phyloP scores from a whole-genome alignment of 2,888 invertebrate species.

The Orthosia gothica region DNA sequence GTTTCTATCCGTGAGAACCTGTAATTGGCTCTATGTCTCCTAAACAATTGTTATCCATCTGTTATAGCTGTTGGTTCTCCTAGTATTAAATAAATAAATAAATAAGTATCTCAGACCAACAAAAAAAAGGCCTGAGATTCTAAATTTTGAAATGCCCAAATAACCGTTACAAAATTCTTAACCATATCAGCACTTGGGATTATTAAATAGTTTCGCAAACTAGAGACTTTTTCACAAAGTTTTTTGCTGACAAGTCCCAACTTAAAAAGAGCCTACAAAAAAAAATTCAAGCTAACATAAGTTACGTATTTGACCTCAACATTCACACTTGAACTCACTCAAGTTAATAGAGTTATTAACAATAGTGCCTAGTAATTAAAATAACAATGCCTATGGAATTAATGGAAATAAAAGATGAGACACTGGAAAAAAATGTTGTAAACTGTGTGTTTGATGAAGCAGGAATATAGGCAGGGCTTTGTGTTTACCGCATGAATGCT shows the following conservation, averaged over 20 bases:
- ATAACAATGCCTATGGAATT: conserved; percentile 3
- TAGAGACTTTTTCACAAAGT: background rate
- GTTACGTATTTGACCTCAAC: conserved; percentile 12
- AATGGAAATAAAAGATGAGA: background rate
- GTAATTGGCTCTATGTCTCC: too few species aligned
- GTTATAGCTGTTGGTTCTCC: too few species aligned
- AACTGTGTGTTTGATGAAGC: background rate
- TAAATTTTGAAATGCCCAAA: too few species aligned
- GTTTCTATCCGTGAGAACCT: too few species aligned
- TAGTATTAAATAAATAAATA: too few species aligned
- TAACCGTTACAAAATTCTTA: background rate
- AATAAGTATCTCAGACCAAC: too few species aligned
- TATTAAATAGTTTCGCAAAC: background rate
- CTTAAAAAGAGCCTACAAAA: conserved; percentile 13
- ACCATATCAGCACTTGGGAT: background rate
- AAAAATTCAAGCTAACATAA: conserved; percentile 14
- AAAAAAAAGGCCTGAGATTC: too few species aligned
- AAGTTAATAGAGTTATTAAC: conserved; percentile 29
- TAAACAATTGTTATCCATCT: too few species aligned
- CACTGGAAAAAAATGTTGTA: background rate
- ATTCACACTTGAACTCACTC: conserved; percentile 39
- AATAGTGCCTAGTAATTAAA: conserved; percentile 9
- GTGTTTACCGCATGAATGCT: background rate
- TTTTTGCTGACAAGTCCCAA: conserved; percentile 14
- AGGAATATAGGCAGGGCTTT: background rate